Conservation (phyloP, 1,140 invertebrate species). For the Elysia chlorotica region DNA sequence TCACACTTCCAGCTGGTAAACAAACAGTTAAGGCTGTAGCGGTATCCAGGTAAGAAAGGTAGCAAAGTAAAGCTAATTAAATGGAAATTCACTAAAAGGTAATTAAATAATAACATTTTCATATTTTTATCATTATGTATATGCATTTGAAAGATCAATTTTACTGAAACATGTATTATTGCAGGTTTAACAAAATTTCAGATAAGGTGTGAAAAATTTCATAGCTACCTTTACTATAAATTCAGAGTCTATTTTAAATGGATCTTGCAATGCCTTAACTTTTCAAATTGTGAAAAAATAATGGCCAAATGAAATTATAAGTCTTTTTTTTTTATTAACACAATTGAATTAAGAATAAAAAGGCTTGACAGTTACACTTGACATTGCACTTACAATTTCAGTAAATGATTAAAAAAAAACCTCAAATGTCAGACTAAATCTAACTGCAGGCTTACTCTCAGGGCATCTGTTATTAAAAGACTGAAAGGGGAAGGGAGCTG, state of each 20-base stretch:
- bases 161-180: neutral
- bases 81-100: no score
- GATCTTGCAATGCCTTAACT: no score
- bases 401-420: neutral
- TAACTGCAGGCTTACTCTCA: no score
- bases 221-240: neutral
- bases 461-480: no score
- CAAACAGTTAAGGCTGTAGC: constrained; percentile 61
- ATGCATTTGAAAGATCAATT: neutral
- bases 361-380: no score
- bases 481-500: neutral
- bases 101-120: neutral
- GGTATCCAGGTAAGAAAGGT: constrained; percentile 52
- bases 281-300: no score
- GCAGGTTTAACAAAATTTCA: neutral
- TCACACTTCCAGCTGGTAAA: constrained; percentile 60
- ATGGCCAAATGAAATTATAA: no score
- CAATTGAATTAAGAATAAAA: no score
- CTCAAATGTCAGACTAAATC: no score
- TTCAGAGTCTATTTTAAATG: no score
- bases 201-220: neutral
- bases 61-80: no score
- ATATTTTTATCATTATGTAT: neutral
- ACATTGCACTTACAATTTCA: neutral
- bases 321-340: no score